Conservation (phyloP, 2,888 invertebrate species). For the Platycheirus rosarum region DNA sequence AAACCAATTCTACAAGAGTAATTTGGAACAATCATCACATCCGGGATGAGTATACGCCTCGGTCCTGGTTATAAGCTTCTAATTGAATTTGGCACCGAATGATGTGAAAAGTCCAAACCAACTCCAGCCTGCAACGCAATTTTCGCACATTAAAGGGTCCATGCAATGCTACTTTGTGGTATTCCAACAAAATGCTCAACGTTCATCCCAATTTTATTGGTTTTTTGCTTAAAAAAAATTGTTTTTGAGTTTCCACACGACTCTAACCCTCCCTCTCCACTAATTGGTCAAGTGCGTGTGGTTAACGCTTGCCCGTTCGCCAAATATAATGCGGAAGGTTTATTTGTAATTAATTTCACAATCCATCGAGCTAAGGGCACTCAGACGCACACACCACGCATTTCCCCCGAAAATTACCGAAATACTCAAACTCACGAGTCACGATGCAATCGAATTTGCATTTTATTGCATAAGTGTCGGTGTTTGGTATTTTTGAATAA, state of each 20-base stretch:
- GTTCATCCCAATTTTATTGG: neutral
- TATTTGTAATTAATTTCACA: constrained; percentile 65
- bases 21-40: constrained; percentile 26
- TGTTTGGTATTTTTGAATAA: constrained; percentile 10
- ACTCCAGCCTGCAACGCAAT: constrained; percentile 18
- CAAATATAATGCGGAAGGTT: constrained; percentile 52
- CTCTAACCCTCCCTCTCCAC: constrained; percentile 15
- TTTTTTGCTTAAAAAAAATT: constrained; percentile 8
- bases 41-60: neutral
- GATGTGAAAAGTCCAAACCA: constrained; percentile 3
- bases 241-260: neutral
- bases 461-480: constrained; percentile 1
- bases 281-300: constrained; percentile 64
- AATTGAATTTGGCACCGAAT: constrained; percentile 30
- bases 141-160: constrained; percentile 53
- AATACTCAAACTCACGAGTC: constrained; percentile 2
- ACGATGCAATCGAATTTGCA: constrained; percentile 13
- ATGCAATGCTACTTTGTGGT: constrained; percentile 30
- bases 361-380: constrained; percentile 55
- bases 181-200: constrained; percentile 28
- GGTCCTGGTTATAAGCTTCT: neutral
- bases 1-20: constrained; percentile 28
- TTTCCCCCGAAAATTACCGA: constrained; percentile 24
- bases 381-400: constrained; percentile 8
- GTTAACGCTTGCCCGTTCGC: constrained; percentile 48